Evolutionary conservation across 2,888 invertebrate genomes (phyloP).

Genomic region (Sinopyrophorus schimmeli): DNA sequence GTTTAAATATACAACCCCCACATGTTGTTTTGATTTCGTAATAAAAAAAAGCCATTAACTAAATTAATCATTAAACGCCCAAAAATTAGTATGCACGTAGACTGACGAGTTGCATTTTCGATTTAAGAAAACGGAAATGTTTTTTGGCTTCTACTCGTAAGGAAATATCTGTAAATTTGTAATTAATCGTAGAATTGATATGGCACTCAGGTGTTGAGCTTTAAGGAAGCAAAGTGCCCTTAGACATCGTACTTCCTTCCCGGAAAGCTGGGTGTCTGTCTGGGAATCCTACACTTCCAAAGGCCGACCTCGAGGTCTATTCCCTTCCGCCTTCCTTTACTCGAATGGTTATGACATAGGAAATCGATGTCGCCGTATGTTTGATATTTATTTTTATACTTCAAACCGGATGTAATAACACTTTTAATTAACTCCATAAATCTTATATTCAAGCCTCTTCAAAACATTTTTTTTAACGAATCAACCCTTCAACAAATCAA

Average conservation of each 20-base stretch:
- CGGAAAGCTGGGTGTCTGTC: conserved; percentile 30
- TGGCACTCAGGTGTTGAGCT: conserved; percentile 27
- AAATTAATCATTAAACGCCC: background rate
- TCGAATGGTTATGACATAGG: conserved; percentile 3
- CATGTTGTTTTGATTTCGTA: conserved; percentile 10
- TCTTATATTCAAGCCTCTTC: too few species aligned
- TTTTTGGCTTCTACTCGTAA: conserved; percentile 2
- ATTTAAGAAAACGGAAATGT: background rate
- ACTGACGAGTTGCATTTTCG: background rate
- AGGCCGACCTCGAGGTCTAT: conserved; percentile 17
- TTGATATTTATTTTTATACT: too few species aligned
- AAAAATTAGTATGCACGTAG: background rate
- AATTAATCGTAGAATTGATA: conserved; percentile 10
- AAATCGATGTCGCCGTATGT: too few species aligned
- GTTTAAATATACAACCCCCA: conserved; percentile 2
- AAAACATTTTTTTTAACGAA: too few species aligned
- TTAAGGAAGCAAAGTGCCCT: conserved; percentile 22
- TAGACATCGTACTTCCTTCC: conserved; percentile 35
- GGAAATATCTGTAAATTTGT: conserved; percentile 3
- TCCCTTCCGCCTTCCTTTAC: conserved; percentile 19
- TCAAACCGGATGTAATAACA: too few species aligned
- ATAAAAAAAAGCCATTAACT: background rate
- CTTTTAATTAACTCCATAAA: too few species aligned
- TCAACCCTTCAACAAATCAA: too few species aligned
- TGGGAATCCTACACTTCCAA: conserved; percentile 28